Conservation (phyloP, 1,140 invertebrate genomes). For the Drosophila setifemur region DNA sequence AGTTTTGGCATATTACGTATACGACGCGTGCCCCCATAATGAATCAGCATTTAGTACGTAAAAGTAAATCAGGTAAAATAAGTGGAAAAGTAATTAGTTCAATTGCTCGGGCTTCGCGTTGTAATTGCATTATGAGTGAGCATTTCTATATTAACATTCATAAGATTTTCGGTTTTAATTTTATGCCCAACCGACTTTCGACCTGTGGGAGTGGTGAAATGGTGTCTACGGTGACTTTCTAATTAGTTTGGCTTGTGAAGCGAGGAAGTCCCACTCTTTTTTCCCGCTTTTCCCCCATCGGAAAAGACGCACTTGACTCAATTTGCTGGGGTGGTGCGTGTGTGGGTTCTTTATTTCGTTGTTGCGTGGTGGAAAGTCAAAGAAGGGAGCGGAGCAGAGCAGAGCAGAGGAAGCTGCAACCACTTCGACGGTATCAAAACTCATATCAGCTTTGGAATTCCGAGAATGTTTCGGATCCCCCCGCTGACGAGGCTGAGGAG, state of each 20-base stretch:
- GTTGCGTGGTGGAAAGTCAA: constrained; percentile 17
- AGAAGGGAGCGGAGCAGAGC: not conserved
- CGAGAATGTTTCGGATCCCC: constrained; percentile 63
- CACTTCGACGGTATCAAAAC: constrained; percentile 66
- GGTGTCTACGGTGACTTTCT: no score
- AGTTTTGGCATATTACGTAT: constrained; percentile 52
- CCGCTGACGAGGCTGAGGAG: not conserved
- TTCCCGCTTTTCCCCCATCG: constrained; percentile 7
- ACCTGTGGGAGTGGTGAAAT: constrained; percentile 38
- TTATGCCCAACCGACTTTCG: constrained; percentile 70
- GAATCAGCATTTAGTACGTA: not conserved
- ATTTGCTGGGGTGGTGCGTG: constrained; percentile 35
- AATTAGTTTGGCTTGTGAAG: constrained; percentile 13
- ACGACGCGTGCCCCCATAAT: constrained; percentile 22
- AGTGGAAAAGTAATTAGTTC: constrained; percentile 13
- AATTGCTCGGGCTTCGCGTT: constrained; percentile 3
- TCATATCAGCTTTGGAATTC: constrained; percentile 74
- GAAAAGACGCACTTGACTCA: constrained; percentile 70
- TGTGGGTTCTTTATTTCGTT: not conserved
- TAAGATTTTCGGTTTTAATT: constrained; percentile 57
- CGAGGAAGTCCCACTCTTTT: not conserved
- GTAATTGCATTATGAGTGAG: constrained; percentile 28
- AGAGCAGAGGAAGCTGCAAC: constrained; percentile 30
- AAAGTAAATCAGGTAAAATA: not conserved
- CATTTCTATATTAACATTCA: constrained; percentile 28